Percentiles rank a stretch among this genome's conserved stretches.
Evolutionary conservation across 2,113 vertebrate species (phyloP).

Genomic region (Gnathonemus echidnorhynchus): DNA sequence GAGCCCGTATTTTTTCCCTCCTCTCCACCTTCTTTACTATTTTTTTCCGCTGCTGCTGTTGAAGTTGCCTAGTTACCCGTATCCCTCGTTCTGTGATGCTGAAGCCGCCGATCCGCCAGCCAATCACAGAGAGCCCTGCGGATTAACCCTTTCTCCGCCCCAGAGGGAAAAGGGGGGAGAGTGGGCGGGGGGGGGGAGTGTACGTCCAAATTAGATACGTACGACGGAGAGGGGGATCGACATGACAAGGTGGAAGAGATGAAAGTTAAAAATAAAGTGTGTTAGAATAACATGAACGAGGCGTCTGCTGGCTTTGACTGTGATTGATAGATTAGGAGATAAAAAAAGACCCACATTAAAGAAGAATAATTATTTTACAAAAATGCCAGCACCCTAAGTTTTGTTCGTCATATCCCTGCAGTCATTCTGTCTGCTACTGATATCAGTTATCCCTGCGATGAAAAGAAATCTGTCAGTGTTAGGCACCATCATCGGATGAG

Average conservation of each 20-base stretch:
- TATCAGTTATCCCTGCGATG: constrained; percentile 37
- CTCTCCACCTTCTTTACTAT: background rate
- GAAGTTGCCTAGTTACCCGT: constrained; percentile 75
- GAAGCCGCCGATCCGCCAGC: constrained; percentile 57
- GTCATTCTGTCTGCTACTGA: constrained; percentile 39
- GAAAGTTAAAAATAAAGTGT: constrained; percentile 9
- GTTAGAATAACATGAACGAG: background rate
- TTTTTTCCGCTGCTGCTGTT: constrained; percentile 41
- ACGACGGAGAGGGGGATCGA: background rate
- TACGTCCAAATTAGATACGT: background rate
- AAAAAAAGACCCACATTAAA: background rate
- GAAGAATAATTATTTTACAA: background rate
- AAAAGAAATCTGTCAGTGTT: constrained; percentile 29
- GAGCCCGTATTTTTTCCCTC: constrained; percentile 45
- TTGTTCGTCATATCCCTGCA: constrained; percentile 29
- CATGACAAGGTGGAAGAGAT: background rate
- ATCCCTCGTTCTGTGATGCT: constrained; percentile 61
- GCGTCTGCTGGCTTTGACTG: background rate
- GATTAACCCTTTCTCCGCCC: constrained; percentile 61
- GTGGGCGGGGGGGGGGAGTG: constrained; percentile 8
- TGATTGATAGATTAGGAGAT: background rate
- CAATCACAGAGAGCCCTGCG: constrained; percentile 53
- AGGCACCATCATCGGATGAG: constrained; percentile 39
- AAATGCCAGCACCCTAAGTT: constrained; percentile 1
- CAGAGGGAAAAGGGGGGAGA: constrained; percentile 19